phyloP scores from a whole-genome alignment of 2,113 vertebrate species.

The Calonectris borealis region DNA sequence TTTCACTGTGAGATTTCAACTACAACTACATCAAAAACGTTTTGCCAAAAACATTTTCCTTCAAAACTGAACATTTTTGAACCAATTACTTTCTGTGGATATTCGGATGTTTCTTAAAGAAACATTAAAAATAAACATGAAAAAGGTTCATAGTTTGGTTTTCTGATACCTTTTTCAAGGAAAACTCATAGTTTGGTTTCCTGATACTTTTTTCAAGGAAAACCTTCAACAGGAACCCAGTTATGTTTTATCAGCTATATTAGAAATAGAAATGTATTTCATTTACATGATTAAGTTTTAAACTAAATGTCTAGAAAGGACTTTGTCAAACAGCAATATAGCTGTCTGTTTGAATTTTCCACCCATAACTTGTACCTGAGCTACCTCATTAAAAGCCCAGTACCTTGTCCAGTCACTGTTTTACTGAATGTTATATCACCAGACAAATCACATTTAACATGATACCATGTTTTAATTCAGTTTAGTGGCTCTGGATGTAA shows the following conservation, averaged over 20 bases:
- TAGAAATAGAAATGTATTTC: neutral
- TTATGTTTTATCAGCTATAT: neutral
- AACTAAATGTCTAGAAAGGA: neutral
- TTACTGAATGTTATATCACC: neutral
- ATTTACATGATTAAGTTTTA: neutral
- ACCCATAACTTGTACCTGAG: neutral
- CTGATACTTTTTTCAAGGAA: neutral
- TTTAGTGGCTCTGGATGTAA: conserved; percentile 25
- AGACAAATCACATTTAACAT: conserved; percentile 32
- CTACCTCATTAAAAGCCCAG: neutral
- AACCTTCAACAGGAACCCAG: neutral
- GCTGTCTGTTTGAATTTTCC: neutral
- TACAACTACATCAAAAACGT: neutral
- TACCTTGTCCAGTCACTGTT: neutral
- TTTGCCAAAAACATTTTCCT: neutral
- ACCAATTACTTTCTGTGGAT: neutral
- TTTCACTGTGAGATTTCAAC: neutral
- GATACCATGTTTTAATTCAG: conserved; percentile 11
- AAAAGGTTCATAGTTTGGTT: neutral
- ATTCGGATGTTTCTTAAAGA: neutral
- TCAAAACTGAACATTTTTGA: neutral
- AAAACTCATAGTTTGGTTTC: neutral
- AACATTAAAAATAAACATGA: neutral
- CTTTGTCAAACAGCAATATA: neutral
- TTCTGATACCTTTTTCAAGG: neutral